Base-by-base conservation (phyloP, 2,888 invertebrate genomes). In the Cerastis leucographa region DNA sequence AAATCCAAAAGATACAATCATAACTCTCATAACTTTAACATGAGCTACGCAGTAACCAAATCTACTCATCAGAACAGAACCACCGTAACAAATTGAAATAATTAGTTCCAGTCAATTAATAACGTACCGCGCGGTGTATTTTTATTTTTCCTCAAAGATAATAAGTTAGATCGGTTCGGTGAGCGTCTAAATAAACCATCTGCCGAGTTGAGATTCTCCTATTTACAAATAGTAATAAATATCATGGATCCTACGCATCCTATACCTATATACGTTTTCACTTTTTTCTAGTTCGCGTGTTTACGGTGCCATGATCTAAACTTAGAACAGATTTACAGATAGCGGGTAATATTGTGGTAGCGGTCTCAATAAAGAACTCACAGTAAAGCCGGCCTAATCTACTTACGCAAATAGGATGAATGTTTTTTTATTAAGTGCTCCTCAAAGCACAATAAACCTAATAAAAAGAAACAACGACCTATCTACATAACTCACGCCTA, bases 61-160 rank as follows among this genome's bases (percentile, higher is more conserved):
- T 64, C 44, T 69, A 74, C 62, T 75, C 74, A 65, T 81, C 69
- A 66, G 49, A 78, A 67, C 69, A 66, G 49, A 78, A 67, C 67
- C 49, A 78, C 71, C 46, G 83, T 71, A 82, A 69, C 75, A 76
- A 83, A 85, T 66, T 66, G 29, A 49, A 85, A 85, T 85, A 85
- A 85, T 85, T 85, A 83, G 84, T 85, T 80, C 76, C 79, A 76
- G 79, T 71, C 83, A 79, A 46, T 85, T 85, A 79, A 71, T 64
- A 83, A 49, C 42, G 35, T 51, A 83, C 79, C 51, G 61, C 66
- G 79, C 76, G 66, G 65, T 76, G 65, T 75, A 75, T 78, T 80
- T 80, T 78, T 59, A 71, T 71, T 83, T 85, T 85, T 82, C 83
- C 80, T 83, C 65, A 75, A 76, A 68, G 67, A 74, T 81, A 74